Evolutionary conservation across 2,113 vertebrate species (phyloP).

Genomic region (Pluvialis apricaria): DNA sequence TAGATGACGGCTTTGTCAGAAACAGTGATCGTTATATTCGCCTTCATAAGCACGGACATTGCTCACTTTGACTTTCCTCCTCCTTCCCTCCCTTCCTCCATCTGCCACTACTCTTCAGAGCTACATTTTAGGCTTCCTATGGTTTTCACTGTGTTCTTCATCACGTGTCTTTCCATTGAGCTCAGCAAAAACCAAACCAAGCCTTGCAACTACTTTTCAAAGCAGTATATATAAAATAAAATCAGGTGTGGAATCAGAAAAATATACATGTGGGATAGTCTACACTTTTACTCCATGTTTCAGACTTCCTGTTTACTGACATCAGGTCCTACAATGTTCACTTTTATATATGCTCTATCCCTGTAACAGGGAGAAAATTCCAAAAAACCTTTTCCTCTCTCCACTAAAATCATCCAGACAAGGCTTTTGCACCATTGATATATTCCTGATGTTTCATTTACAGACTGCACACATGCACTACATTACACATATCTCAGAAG

Average conservation of each 20-base stretch:
- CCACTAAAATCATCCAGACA: slow-evolving; percentile 85
- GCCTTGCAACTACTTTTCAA: not conserved
- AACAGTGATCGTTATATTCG: not conserved
- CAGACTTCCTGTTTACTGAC: not conserved
- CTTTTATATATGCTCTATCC: slow-evolving; percentile 16
- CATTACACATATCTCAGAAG: slow-evolving; percentile 55
- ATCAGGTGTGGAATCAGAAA: not conserved
- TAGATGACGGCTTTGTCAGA: not conserved
- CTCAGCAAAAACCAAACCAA: not conserved
- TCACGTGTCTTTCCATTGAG: not conserved
- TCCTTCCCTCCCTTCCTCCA: not conserved
- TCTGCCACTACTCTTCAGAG: not conserved
- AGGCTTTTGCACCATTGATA: slow-evolving; percentile 81
- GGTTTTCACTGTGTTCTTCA: not conserved
- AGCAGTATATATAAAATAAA: slow-evolving; percentile 14
- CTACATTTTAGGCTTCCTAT: not conserved
- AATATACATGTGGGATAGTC: not conserved
- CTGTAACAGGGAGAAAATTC: slow-evolving; percentile 67
- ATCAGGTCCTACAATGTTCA: not conserved
- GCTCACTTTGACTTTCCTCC: not conserved
- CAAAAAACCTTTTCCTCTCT: not conserved
- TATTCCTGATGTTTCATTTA: slow-evolving; percentile 56
- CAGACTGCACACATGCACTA: slow-evolving; percentile 52
- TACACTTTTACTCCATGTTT: slow-evolving; percentile 7
- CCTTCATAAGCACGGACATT: not conserved